Percentiles rank a stretch among this genome's conserved stretches.
Conservation (phyloP, 2,797 vertebrate species). For the Eulemur rubriventer region DNA sequence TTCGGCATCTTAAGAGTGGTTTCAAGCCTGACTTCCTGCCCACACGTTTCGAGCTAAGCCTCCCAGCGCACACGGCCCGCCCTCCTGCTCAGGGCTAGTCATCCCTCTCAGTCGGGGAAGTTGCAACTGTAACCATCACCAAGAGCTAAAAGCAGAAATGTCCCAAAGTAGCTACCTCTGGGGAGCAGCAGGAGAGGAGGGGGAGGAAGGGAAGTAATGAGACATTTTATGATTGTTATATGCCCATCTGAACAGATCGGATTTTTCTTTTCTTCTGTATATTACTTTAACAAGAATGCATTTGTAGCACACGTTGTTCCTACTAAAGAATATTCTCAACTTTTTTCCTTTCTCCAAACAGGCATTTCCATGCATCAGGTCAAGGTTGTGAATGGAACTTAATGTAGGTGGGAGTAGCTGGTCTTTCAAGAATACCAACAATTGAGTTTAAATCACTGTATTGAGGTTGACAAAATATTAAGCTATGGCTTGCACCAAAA, state of each 20-base stretch:
- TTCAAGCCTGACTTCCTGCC: constrained; percentile 54
- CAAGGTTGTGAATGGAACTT: not conserved
- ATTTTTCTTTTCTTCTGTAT: not conserved
- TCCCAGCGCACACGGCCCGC: not conserved
- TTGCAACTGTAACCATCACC: not conserved
- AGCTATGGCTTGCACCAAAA: not conserved
- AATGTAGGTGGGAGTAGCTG: not conserved
- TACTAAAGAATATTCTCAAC: constrained; percentile 12
- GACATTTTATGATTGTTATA: not conserved
- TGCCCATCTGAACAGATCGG: not conserved
- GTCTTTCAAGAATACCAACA: not conserved
- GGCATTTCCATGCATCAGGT: not conserved
- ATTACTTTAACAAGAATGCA: constrained; percentile 25
- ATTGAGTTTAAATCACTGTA: not conserved
- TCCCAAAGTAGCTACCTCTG: not conserved
- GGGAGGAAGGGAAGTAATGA: not conserved
- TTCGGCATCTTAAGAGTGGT: not conserved
- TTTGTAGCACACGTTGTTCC: not conserved
- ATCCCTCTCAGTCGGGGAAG: not conserved
- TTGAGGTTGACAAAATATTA: constrained; percentile 13
- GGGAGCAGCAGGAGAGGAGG: not conserved
- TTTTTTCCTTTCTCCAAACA: not conserved
- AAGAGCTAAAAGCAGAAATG: constrained; percentile 42
- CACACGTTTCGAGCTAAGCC: not conserved
- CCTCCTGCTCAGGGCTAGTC: constrained; percentile 18